Evolutionary conservation across 2,888 invertebrate species (phyloP).

Genomic region (Incurvaria masculella): DNA sequence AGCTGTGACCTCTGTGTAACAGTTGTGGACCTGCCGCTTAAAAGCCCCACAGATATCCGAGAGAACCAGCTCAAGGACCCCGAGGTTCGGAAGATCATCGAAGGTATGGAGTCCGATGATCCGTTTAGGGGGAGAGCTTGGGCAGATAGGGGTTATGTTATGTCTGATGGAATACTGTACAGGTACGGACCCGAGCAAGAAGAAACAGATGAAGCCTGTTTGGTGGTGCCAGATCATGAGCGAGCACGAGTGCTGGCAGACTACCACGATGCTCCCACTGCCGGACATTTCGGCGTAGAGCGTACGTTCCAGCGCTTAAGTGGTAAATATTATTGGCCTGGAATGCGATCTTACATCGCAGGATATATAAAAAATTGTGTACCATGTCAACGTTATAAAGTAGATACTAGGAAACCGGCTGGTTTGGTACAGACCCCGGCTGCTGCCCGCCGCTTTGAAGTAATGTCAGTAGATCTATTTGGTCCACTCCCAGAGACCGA

Average conservation of each 20-base stretch:
- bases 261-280: slow-evolving; percentile 17
- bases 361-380: slow-evolving; percentile 19
- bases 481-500: slow-evolving; percentile 7
- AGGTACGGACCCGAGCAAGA: slow-evolving; percentile 4
- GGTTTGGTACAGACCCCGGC: slow-evolving; percentile 16
- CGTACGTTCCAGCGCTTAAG: slow-evolving; percentile 15
- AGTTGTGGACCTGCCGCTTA: too few relatives aligned
- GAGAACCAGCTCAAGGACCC: too few relatives aligned
- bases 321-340: slow-evolving; percentile 18
- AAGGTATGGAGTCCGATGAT: too few relatives aligned
- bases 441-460: slow-evolving; percentile 16
- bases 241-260: slow-evolving; percentile 11
- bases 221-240: slow-evolving; percentile 15
- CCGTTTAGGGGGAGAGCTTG: too few relatives aligned
- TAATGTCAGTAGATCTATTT: slow-evolving; percentile 19
- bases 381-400: slow-evolving; percentile 24
- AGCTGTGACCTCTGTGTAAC: too few relatives aligned
- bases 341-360: slow-evolving; percentile 19
- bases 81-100: too few relatives aligned
- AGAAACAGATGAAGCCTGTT: slow-evolving; percentile 10
- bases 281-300: slow-evolving; percentile 21
- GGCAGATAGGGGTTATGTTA: too few relatives aligned
- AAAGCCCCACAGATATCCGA: too few relatives aligned
- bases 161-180: too few relatives aligned
- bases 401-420: slow-evolving; percentile 22